phyloP scores from a whole-genome alignment of 2,113 vertebrate species.

The Corythornis cristatus region DNA sequence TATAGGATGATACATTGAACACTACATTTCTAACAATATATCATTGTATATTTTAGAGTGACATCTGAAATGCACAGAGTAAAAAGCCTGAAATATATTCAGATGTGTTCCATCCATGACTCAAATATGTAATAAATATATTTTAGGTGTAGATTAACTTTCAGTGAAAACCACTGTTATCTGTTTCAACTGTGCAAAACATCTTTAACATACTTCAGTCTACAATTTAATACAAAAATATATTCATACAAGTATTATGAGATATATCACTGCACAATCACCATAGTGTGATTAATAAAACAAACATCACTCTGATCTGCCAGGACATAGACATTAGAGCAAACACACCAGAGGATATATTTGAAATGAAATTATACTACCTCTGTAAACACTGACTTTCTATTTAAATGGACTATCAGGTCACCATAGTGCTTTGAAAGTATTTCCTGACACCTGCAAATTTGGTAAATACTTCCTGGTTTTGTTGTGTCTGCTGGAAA shows the following conservation, averaged over 20 bases:
- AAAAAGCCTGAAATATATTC: neutral
- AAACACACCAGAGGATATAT: neutral
- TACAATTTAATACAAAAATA: neutral
- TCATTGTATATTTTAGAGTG: neutral
- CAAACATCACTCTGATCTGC: neutral
- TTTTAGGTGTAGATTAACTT: neutral
- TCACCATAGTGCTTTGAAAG: slow-evolving; percentile 58
- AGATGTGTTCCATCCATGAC: neutral
- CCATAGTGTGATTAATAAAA: neutral
- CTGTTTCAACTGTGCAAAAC: neutral
- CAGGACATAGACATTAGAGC: neutral
- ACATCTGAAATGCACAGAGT: neutral
- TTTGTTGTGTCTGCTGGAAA: slow-evolving; percentile 92
- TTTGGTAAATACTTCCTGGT: slow-evolving; percentile 93
- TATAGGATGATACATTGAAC: neutral
- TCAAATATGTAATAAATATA: neutral
- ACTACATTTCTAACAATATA: neutral
- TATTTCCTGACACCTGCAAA: slow-evolving; percentile 96
- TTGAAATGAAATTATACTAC: slow-evolving; percentile 42
- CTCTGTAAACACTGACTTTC: slow-evolving; percentile 1
- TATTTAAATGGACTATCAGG: slow-evolving; percentile 39
- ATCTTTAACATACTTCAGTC: neutral
- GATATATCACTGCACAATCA: neutral
- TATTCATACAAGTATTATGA: neutral
- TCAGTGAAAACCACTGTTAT: neutral